These are phyloP conservation scores for Grammomys surdaster DNA, from an alignment of 2,113 vertebrate species.

Conservation along the genomic window DNA sequence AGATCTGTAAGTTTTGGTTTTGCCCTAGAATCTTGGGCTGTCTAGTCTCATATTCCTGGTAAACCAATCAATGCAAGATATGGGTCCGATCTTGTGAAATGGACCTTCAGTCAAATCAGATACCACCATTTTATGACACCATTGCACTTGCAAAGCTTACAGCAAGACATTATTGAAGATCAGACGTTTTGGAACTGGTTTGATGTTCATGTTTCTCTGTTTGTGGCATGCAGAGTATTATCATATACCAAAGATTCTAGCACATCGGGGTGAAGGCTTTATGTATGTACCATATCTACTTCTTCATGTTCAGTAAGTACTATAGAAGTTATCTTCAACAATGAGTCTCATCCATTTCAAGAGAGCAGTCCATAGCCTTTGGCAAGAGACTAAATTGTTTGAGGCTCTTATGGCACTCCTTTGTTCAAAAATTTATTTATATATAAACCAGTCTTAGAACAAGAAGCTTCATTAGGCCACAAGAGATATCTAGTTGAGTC, in stretches of 20 bases:
- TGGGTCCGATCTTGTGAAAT: neutral
- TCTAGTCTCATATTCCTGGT: neutral
- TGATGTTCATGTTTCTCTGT: neutral
- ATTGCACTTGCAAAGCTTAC: neutral
- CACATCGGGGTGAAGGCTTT: fast-evolving
- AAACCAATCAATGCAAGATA: neutral
- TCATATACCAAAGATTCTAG: neutral
- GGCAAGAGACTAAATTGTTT: neutral
- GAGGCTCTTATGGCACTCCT: neutral
- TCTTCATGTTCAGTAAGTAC: neutral
- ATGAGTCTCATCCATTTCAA: neutral
- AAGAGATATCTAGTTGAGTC: neutral
- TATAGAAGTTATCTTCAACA: neutral
- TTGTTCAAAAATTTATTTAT: neutral
- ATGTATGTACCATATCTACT: neutral
- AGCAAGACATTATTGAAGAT: neutral
- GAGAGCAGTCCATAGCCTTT: neutral
- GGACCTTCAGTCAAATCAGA: neutral
- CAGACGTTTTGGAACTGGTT: neutral
- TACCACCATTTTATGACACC: neutral
- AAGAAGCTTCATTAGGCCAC: neutral
- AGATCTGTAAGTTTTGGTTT: neutral
- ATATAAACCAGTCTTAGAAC: neutral
- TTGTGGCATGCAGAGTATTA: neutral
- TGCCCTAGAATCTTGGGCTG: neutral